Evolutionary conservation across 2,113 vertebrate species (phyloP).

Genomic region (Synodontis membranacea): DNA sequence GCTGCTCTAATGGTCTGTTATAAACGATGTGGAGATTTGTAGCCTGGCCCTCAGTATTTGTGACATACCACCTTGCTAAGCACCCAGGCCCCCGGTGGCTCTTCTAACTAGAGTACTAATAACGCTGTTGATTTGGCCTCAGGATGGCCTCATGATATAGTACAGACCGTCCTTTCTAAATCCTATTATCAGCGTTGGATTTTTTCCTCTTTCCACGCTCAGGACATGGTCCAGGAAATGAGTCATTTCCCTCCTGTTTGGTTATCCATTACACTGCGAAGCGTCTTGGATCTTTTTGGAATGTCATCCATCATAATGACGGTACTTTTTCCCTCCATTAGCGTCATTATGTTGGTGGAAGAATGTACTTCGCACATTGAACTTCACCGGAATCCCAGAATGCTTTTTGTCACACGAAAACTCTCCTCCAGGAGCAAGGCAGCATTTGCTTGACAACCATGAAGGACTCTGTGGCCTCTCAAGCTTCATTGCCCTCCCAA

Average conservation of each 20-base stretch:
- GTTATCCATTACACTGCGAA: conserved; percentile 42
- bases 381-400: conserved; percentile 19
- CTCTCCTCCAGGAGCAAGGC: conserved; percentile 26
- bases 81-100: conserved; percentile 34
- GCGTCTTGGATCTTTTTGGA: conserved; percentile 10
- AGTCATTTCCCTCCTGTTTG: conserved; percentile 50
- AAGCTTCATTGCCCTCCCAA: conserved; percentile 14
- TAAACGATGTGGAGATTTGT: conserved; percentile 28
- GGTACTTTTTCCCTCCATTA: conserved; percentile 3
- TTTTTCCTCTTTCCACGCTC: conserved; percentile 41
- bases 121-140: conserved; percentile 55
- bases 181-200: conserved; percentile 50
- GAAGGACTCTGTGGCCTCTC: conserved; percentile 37
- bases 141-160: conserved; percentile 42
- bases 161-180: conserved; percentile 43
- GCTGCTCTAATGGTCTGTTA: conserved; percentile 2
- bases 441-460: conserved; percentile 28
- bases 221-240: conserved; percentile 49
- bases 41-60: conserved; percentile 44
- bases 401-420: conserved; percentile 21
- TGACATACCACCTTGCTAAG: conserved; percentile 42
- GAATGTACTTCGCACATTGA: neutral
- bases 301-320: conserved; percentile 11
- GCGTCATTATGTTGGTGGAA: conserved; percentile 20
- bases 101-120: conserved; percentile 50